Percentiles rank a stretch among this genome's conserved stretches.
phyloP scores from a whole-genome alignment of 2,888 invertebrate species.

The Noctua janthina region DNA sequence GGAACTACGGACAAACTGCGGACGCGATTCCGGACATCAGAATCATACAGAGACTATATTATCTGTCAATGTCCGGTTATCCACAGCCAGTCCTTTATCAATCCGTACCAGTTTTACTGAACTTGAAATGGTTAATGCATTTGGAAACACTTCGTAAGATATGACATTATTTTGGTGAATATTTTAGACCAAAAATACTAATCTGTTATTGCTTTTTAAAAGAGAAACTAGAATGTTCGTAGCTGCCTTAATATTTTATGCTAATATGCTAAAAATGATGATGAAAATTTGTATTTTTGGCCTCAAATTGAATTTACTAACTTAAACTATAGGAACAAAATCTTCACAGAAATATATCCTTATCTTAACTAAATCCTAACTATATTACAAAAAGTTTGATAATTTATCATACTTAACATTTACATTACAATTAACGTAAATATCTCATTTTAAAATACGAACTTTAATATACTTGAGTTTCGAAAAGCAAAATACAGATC shows the following conservation, averaged over 20 bases:
- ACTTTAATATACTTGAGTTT: conserved; percentile 61
- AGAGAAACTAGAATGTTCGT: not conserved
- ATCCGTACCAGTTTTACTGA: not conserved
- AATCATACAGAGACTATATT: not conserved
- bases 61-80: not conserved
- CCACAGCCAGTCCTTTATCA: not conserved
- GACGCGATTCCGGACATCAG: not conserved
- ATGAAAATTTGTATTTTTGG: conserved; percentile 18
- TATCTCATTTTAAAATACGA: conserved; percentile 57
- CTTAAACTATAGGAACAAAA: conserved; percentile 60
- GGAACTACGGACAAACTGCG: not conserved
- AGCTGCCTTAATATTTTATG: not conserved
- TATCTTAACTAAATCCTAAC: conserved; percentile 16
- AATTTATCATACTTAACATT: conserved; percentile 83
- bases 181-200: conserved; percentile 32
- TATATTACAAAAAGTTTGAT: conserved; percentile 67
- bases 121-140: conserved; percentile 19
- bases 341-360: conserved; percentile 47
- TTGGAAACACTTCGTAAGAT: conserved; percentile 18
- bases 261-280: not conserved
- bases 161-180: conserved; percentile 11
- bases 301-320: conserved; percentile 37
- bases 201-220: not conserved
- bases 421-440: conserved; percentile 73
- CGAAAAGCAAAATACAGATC: not conserved